A percentile compares a stretch with the other conserved stretches of the same genome.
Conservation (phyloP, 2,113 vertebrate species). For the Antechinus flavipes region DNA sequence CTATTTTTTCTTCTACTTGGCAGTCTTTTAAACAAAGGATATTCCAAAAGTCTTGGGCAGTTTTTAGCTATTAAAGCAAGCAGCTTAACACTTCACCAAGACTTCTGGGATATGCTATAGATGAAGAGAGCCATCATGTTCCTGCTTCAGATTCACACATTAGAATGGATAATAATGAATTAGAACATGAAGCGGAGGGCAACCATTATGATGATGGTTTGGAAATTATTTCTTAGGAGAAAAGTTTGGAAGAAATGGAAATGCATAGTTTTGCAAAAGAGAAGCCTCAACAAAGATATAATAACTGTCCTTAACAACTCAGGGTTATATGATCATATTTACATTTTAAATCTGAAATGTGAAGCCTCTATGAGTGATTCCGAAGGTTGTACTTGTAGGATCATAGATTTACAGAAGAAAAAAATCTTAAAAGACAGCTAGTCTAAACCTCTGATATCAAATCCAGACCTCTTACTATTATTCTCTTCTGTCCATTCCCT, state of each 20-base stretch:
- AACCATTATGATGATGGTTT: not conserved
- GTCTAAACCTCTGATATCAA: not conserved
- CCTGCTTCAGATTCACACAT: not conserved
- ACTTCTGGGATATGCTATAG: not conserved
- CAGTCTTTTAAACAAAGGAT: not conserved
- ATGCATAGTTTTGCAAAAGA: not conserved
- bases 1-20: not conserved
- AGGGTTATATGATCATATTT: not conserved
- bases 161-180: not conserved
- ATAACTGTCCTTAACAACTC: not conserved
- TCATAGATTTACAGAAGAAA: not conserved
- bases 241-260: not conserved
- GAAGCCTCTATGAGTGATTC: no score
- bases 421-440: not conserved
- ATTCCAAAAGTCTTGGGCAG: not conserved
- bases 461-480: not conserved
- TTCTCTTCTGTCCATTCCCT: not conserved
- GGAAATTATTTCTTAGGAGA: not conserved
- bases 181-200: not conserved
- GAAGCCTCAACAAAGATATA: not conserved
- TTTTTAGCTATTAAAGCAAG: not conserved
- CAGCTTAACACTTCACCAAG: not conserved
- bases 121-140: not conserved
- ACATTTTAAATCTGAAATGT: no score
- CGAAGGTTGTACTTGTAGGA: not conserved